Conservation (phyloP, 2,888 invertebrate genomes). For the Camponotus fellah region DNA sequence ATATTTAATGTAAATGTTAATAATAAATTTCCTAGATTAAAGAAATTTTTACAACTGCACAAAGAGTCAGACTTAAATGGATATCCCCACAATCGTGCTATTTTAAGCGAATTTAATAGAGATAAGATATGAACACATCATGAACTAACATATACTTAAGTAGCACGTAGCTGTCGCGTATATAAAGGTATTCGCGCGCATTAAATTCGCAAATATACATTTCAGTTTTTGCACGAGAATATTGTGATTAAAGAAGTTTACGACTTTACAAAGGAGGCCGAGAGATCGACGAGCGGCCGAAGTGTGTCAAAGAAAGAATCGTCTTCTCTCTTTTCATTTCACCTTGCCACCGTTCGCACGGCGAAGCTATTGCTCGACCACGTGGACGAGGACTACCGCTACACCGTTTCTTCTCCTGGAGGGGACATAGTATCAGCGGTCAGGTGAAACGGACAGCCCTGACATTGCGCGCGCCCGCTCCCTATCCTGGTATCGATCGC, state of each 20-base stretch:
- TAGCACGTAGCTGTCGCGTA: background rate
- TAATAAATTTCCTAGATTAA: background rate
- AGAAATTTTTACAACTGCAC: background rate
- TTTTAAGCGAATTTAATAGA: background rate
- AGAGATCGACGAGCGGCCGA: background rate
- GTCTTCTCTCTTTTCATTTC: slow-evolving; percentile 1
- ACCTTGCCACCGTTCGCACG: background rate
- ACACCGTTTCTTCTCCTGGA: background rate
- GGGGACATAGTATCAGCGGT: background rate
- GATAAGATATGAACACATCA: background rate
- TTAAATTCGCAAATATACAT: background rate
- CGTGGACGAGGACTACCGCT: background rate
- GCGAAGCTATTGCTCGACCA: slow-evolving; percentile 4
- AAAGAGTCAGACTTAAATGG: background rate
- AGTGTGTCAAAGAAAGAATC: slow-evolving; percentile 50
- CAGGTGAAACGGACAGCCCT: slow-evolving; percentile 73
- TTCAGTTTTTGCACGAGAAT: background rate
- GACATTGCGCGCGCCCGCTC: slow-evolving; percentile 80
- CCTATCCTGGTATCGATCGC: slow-evolving; percentile 21
- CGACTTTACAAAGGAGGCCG: slow-evolving; percentile 28
- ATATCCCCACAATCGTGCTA: background rate
- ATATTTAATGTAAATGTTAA: background rate
- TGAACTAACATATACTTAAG: background rate
- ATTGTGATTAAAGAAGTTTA: slow-evolving; percentile 12
- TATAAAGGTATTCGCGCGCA: background rate